Conservation (phyloP, 1,140 invertebrate species). For the Littorina saxatilis region DNA sequence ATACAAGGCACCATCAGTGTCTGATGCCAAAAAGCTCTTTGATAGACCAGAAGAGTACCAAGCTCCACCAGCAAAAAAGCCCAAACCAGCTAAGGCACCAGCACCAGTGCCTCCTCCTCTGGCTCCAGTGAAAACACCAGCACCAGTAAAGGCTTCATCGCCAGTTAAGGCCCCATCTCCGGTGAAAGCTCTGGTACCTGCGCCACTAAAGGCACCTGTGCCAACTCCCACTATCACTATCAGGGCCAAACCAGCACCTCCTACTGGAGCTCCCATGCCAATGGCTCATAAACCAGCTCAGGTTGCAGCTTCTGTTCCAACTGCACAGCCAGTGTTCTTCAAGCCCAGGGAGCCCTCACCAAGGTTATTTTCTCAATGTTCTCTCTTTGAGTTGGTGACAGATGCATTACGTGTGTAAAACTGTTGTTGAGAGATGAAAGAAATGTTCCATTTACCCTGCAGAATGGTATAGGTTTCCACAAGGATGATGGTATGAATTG, state of each 20-base stretch:
- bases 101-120: conserved; percentile 30
- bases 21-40: conserved; percentile 54
- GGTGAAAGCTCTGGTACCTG: no score
- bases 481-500: no score
- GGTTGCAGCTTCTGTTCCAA: no score
- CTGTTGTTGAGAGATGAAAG: no score
- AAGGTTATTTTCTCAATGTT: conserved; percentile 38
- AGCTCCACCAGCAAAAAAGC: conserved; percentile 46
- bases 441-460: no score
- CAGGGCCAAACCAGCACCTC: no score
- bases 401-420: no score
- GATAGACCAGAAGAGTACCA: conserved; percentile 45
- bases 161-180: no score
- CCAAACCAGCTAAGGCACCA: conserved; percentile 45
- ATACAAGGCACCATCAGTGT: conserved; percentile 48
- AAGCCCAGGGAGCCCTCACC: conserved; percentile 44
- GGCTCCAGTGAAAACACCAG: conserved; percentile 21
- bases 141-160: no score
- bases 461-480: no score
- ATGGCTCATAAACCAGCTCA: neutral
- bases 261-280: neutral
- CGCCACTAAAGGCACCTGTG: no score
- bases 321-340: conserved; percentile 21
- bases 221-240: neutral
- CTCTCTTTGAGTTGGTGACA: no score